Evolutionary conservation across 2,113 vertebrate genomes (phyloP), one percentile per base, ranked within the genome.

Genomic region (Dissostichus mawsoni): DNA sequence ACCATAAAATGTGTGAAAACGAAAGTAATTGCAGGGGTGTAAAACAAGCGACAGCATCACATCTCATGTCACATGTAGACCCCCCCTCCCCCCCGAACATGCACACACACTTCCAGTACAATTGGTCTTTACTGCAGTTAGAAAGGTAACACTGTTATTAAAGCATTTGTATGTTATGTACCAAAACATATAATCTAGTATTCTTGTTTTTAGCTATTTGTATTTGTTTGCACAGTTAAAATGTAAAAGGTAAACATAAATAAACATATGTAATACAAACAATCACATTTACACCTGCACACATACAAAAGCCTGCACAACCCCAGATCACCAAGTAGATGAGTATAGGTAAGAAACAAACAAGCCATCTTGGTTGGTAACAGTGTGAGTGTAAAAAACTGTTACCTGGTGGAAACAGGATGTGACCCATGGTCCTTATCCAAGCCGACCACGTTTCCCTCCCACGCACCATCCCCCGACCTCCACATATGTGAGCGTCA

Each of bases 401-500:
- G 9, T 11, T 47, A 12, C 10, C 3, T 17, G 8, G 11, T n/a
- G 23, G 69, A 47, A 8, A 29, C 41, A 57, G 20, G 53, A 70
- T 47, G 33, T 70, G 53, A 57, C 14, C 53, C 67, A 9, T 1
- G 10, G 53, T 16, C 53, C 47, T 23, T 14, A 12, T 47, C 51
- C 20, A 47, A 58, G 14, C 44, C 1, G 1, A 17, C 23, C 52
- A 23, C 16, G 13, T 23, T 58, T 47, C 11, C 11, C 53, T 71
- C 53, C 41, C 41, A 48, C 45, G 36, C 36, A 41, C 20, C 20
- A 47, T 20, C 59, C 36, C 18, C 29, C 4, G 25, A 73, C 53
- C 62, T 47, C 53, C 29, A 76, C 33, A 69, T 68, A 68, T 53
- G 56, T 61, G 65, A 52, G 56, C 64, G 63, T 64, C 51, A 25